A percentile compares a stretch with the other conserved stretches of the same genome.
Evolutionary conservation across 2,797 vertebrate genomes (phyloP).

Genomic region (Xenopus petersii): DNA sequence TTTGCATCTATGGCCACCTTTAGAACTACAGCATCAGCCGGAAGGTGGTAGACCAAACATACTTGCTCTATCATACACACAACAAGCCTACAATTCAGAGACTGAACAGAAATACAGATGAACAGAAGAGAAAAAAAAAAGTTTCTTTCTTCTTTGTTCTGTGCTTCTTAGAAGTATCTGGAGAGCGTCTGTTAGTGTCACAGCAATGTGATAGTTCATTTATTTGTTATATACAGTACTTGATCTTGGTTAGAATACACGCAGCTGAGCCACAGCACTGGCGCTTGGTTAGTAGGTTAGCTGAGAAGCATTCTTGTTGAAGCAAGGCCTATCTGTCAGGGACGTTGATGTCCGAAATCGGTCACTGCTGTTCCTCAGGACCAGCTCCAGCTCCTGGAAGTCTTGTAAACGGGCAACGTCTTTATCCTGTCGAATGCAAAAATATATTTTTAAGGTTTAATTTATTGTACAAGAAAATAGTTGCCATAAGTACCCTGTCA

Average conservation of each 20-base stretch:
- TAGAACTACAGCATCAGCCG: too few species aligned
- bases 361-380: slow-evolving; percentile 83
- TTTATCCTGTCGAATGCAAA: slow-evolving; percentile 78
- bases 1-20: too few species aligned
- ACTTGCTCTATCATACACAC: too few species aligned
- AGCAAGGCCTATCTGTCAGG: slow-evolving; percentile 86
- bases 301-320: slow-evolving; percentile 93
- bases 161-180: slow-evolving; percentile 39
- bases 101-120: too few species aligned
- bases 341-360: slow-evolving; percentile 73
- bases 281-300: slow-evolving; percentile 80
- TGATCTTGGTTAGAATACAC: neutral
- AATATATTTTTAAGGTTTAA: neutral
- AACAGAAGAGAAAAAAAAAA: too few species aligned
- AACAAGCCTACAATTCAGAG: too few species aligned
- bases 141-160: neutral
- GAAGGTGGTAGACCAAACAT: too few species aligned
- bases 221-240: neutral
- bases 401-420: slow-evolving; percentile 95
- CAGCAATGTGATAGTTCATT: neutral
- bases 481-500: too few species aligned
- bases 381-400: slow-evolving; percentile 96
- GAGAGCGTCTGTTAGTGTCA: neutral
- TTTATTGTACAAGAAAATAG: too few species aligned
- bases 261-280: too few species aligned